phyloP scores from a whole-genome alignment of 2,888 invertebrate genomes.

The Patella caerulea region DNA sequence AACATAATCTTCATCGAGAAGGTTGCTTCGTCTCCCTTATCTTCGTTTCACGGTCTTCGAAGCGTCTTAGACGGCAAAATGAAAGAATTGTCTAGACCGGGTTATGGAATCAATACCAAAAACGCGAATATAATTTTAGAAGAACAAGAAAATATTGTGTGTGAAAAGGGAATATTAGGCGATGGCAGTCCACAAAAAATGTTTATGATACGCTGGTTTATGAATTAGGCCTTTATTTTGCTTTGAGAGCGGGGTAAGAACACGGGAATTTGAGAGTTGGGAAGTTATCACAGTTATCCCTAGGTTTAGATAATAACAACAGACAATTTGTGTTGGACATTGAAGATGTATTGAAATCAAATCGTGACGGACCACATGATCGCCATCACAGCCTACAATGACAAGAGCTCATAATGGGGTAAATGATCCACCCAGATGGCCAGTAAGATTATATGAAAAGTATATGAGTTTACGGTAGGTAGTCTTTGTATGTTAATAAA shows the following conservation, averaged over 20 bases:
- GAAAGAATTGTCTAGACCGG: not conserved
- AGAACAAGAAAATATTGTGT: constrained; percentile 7
- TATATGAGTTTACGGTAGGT: constrained; percentile 7
- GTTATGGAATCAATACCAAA: not conserved
- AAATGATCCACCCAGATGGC: not conserved
- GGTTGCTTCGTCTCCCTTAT: not conserved
- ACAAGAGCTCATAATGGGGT: not conserved
- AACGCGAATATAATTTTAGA: not conserved
- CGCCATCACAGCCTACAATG: not conserved
- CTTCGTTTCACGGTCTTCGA: not conserved
- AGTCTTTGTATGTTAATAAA: not conserved
- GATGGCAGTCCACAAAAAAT: constrained; percentile 6
- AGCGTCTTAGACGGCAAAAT: constrained; percentile 7
- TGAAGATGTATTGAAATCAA: constrained; percentile 9
- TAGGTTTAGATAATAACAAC: not conserved
- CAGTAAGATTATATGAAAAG: constrained; percentile 8
- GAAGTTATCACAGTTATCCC: not conserved
- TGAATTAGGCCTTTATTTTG: not conserved
- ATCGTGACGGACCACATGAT: not conserved
- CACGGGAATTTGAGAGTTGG: not conserved
- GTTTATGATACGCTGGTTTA: not conserved
- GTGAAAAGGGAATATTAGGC: not conserved
- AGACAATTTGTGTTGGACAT: not conserved
- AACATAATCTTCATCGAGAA: not conserved
- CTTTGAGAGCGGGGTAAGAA: constrained; percentile 7